Conservation (phyloP, 2,888 invertebrate genomes). For the Globia sparganii region DNA sequence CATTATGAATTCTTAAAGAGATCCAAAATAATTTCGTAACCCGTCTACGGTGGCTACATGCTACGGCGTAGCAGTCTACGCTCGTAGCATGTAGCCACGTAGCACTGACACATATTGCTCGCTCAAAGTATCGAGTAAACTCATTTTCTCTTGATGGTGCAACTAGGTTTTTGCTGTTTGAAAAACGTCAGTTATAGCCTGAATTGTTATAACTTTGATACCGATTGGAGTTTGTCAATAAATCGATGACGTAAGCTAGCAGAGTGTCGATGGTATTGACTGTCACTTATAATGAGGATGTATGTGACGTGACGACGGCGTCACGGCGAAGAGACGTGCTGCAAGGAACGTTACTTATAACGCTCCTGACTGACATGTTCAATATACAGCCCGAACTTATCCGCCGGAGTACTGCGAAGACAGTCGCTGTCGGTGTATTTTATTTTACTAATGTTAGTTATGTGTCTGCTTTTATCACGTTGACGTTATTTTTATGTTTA, state of each 20-base stretch:
- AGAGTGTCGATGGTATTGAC: conserved; percentile 9
- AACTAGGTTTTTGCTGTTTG: conserved; percentile 6
- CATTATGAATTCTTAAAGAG: conserved; percentile 56
- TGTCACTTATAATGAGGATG: conserved; percentile 45
- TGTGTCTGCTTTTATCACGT: background rate
- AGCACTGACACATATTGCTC: conserved; percentile 33
- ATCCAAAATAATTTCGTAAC: conserved; percentile 49
- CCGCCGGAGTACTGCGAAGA: background rate
- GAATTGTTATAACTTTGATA: background rate
- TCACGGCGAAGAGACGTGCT: conserved; percentile 23
- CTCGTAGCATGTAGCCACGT: conserved; percentile 56
- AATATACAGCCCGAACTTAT: conserved; percentile 16
- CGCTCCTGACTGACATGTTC: conserved; percentile 26
- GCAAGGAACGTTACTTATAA: conserved; percentile 31
- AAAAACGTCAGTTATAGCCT: background rate
- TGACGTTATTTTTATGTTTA: background rate
- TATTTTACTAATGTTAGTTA: background rate
- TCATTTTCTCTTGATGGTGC: conserved; percentile 18
- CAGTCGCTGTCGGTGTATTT: background rate
- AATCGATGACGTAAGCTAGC: background rate
- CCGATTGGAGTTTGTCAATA: background rate
- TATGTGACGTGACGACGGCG: conserved; percentile 19
- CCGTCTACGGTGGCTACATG: conserved; percentile 34
- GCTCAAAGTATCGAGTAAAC: conserved; percentile 43
- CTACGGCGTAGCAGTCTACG: conserved; percentile 57